Evolutionary conservation across 1,140 invertebrate species (phyloP), one percentile per base, ranked within the genome.

Genomic region (Cotesia vestalis): DNA sequence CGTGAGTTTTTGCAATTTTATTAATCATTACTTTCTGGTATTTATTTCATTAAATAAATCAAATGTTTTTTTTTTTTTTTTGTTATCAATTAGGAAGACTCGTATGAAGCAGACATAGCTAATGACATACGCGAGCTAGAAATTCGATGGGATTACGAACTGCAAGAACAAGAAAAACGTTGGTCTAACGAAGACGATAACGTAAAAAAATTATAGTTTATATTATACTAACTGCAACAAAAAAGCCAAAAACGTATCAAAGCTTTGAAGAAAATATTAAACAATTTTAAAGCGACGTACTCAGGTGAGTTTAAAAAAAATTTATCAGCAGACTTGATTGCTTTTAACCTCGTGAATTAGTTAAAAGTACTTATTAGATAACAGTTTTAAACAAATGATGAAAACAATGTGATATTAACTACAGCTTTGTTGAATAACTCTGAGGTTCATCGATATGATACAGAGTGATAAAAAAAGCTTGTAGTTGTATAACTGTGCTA

Each of bases 91-190:
- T 68, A 91, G 82, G 90, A 92, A 76, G 91, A 91, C 71, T 90
- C 88, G 2, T 91, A 92, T 71, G 91, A 92, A 80, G 89, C 88
- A 66, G 90, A 89, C 66, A 91, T 92, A 63, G 91, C 90, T 14
- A 90, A 92, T 76, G 91, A 92, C 78, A 92, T 92, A 88, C 85
- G 89, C 17, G 90, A 91, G 77, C 83, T 92, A 27, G 91, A 92
- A 80, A 80, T 91, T 51, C 86, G 90, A 70, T 90, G 90, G 87
- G 89, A 92, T 76, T 90, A 89, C 69, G 91, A 92, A 78, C 78
- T 92, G 27, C 90, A 91, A 77, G 90, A 92, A 79, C 90, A 91
- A 62, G 91, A 91, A 73, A 90, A 90, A 73, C 85, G 88, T 57
- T 91, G 90, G 90, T 91, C 89, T 27, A 89, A 86, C 70, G 89